Evolutionary conservation across 1,140 invertebrate genomes (phyloP).

Genomic region (Oncopeltus fasciatus): DNA sequence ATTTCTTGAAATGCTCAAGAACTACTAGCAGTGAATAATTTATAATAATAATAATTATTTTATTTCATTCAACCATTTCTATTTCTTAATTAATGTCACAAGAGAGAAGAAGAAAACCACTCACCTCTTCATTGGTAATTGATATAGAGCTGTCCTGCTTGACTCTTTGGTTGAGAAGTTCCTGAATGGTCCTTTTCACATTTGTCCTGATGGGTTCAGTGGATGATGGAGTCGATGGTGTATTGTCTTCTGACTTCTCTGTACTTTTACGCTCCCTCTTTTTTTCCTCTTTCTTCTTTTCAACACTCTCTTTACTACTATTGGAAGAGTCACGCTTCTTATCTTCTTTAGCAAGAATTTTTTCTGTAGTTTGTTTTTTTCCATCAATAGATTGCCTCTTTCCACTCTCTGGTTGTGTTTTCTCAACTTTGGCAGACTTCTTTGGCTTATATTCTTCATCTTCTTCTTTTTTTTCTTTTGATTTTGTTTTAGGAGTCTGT

Average conservation of each 20-base stretch:
- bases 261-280: conserved; percentile 18
- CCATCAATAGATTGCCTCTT: not conserved
- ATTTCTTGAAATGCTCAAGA: no score
- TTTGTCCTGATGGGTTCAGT: conserved; percentile 54
- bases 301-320: not conserved
- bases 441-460: not conserved
- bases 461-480: not conserved
- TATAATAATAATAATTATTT: no score
- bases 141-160: conserved; percentile 45
- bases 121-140: conserved; percentile 46
- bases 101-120: no score
- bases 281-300: not conserved
- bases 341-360: not conserved
- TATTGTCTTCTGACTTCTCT: conserved; percentile 7
- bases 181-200: conserved; percentile 63
- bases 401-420: not conserved
- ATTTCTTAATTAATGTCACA: no score
- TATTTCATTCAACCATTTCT: no score
- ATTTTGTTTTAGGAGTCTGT: not conserved
- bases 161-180: conserved; percentile 47
- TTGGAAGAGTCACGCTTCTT: not conserved
- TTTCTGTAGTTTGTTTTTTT: not conserved
- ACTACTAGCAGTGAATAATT: no score
- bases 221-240: not conserved
- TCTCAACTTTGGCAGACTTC: not conserved